phyloP scores from a whole-genome alignment of 2,888 invertebrate genomes.

The Acanthosoma haemorrhoidale region DNA sequence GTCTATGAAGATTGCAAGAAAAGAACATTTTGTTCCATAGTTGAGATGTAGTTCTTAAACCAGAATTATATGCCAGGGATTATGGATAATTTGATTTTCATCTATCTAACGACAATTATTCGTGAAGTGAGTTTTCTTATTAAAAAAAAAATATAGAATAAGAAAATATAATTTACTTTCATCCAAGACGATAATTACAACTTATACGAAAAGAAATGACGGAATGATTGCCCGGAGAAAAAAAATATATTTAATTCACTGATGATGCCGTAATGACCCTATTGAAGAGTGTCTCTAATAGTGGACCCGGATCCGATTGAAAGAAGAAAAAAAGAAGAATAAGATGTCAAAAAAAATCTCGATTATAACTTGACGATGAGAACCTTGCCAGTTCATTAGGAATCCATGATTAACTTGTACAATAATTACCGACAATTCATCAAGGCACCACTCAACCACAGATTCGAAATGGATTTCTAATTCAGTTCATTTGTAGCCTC shows the following conservation, averaged over 20 bases:
- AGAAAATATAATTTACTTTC: background rate
- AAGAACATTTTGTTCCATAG: too few relatives aligned
- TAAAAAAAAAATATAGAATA: background rate
- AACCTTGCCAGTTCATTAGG: conserved; percentile 13
- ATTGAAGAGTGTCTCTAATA: background rate
- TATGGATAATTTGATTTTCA: too few relatives aligned
- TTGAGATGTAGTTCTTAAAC: too few relatives aligned
- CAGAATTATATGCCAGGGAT: too few relatives aligned
- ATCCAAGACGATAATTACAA: background rate
- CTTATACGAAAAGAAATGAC: background rate
- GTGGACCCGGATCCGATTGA: background rate
- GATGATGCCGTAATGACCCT: background rate
- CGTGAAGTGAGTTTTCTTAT: too few relatives aligned
- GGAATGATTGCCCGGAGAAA: background rate
- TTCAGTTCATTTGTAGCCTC: too few relatives aligned
- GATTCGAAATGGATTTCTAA: background rate
- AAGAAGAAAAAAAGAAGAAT: background rate
- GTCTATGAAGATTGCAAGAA: too few relatives aligned
- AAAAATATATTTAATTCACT: background rate
- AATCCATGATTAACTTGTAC: conserved; percentile 5
- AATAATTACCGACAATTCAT: conserved; percentile 24
- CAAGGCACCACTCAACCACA: background rate
- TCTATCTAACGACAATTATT: too few relatives aligned
- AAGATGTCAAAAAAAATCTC: background rate
- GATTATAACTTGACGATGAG: conserved; percentile 15